phyloP scores from a whole-genome alignment of 2,888 invertebrate genomes.

The Scotopteryx bipunctaria region DNA sequence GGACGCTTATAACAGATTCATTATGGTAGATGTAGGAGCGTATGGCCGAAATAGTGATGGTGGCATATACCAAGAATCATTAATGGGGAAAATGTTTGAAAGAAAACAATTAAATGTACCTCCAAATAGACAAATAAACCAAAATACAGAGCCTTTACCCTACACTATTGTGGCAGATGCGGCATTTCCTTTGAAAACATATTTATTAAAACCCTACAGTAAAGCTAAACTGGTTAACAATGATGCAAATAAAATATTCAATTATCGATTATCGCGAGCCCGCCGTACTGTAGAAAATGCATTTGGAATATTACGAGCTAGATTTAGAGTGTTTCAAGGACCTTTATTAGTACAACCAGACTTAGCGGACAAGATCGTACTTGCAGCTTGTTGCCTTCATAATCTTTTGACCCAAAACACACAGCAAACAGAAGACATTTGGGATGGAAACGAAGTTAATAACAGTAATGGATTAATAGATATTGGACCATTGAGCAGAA shows the following conservation, averaged over 20 bases:
- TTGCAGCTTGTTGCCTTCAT: constrained; percentile 28
- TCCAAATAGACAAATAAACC: constrained; percentile 33
- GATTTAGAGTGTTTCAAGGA: constrained; percentile 34
- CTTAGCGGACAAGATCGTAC: constrained; percentile 29
- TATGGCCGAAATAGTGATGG: constrained; percentile 41
- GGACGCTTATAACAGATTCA: constrained; percentile 37
- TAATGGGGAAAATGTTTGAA: constrained; percentile 36
- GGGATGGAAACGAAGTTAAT: not conserved
- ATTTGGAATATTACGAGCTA: constrained; percentile 33
- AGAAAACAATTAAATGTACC: constrained; percentile 31
- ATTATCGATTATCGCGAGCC: constrained; percentile 35
- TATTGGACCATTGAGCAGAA: not conserved
- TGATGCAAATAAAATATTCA: constrained; percentile 32
- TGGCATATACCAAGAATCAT: constrained; percentile 35
- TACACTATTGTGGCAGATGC: constrained; percentile 27
- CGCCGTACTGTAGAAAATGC: constrained; percentile 35
- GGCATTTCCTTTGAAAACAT: constrained; percentile 32
- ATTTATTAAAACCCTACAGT: constrained; percentile 36
- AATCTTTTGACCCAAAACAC: not conserved
- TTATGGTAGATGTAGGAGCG: constrained; percentile 34
- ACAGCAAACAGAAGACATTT: not conserved
- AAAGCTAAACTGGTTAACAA: constrained; percentile 35
- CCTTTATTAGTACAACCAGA: constrained; percentile 32
- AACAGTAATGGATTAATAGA: not conserved
- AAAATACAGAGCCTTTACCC: constrained; percentile 32